A percentile compares a stretch with the other conserved stretches of the same genome.
Conservation (phyloP, 1,140 invertebrate species). For the Hypothenemus hampei region DNA sequence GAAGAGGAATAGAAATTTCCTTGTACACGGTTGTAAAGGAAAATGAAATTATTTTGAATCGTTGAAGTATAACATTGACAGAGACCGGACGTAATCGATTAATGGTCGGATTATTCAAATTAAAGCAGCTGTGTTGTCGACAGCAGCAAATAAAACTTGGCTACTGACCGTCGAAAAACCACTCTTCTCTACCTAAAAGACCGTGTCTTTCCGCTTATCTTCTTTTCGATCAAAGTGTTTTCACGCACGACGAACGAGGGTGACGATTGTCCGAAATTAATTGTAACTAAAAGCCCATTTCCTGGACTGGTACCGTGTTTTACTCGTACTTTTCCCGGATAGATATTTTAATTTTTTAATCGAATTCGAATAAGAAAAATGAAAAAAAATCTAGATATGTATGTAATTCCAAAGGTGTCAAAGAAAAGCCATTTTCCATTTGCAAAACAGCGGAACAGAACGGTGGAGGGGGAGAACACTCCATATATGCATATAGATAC, state of each 20-base stretch:
- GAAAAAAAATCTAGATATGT: slow-evolving; percentile 46
- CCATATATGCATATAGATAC: slow-evolving; percentile 43
- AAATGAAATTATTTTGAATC: too few species aligned
- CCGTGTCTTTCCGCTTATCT: slow-evolving; percentile 19
- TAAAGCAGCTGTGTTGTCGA: slow-evolving; percentile 16
- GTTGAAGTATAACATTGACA: too few species aligned
- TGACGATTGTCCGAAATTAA: slow-evolving; percentile 19
- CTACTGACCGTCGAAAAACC: slow-evolving; percentile 10
- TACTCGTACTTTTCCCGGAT: too few species aligned
- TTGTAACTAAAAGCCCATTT: slow-evolving; percentile 17
- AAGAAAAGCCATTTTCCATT: slow-evolving; percentile 48
- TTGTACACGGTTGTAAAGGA: too few species aligned
- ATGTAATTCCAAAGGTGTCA: slow-evolving; percentile 48
- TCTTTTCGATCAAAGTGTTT: slow-evolving; percentile 16
- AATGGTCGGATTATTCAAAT: slow-evolving; percentile 9
- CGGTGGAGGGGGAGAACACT: slow-evolving; percentile 38
- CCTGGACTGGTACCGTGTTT: background rate
- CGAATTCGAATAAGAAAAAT: too few species aligned
- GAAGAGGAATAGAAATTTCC: too few species aligned
- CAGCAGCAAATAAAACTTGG: slow-evolving; percentile 12
- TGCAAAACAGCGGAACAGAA: slow-evolving; percentile 2
- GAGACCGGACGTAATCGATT: slow-evolving; percentile 3
- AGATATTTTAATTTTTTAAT: too few species aligned
- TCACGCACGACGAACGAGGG: slow-evolving; percentile 22
- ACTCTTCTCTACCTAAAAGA: slow-evolving; percentile 19